Conservation (phyloP, 2,113 vertebrate species). For the Ochotona princeps region DNA sequence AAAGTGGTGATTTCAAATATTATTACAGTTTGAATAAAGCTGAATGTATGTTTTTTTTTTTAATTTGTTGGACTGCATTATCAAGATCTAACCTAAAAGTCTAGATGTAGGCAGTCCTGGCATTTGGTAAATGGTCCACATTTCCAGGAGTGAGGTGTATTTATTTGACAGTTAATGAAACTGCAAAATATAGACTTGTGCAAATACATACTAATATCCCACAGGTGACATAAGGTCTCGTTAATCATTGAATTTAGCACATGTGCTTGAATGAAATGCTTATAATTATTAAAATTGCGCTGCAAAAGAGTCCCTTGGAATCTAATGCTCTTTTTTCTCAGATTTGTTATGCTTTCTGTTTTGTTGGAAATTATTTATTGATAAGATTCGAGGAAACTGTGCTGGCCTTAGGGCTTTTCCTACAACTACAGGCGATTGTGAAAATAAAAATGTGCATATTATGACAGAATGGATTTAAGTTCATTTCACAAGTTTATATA, state of each 20-base stretch:
- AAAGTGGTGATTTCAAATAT: constrained; percentile 58
- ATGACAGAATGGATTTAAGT: constrained; percentile 21
- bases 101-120: constrained; percentile 49
- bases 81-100: constrained; percentile 72
- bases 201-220: constrained; percentile 52
- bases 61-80: constrained; percentile 37
- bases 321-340: constrained; percentile 36
- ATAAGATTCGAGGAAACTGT: constrained; percentile 32
- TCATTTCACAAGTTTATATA: constrained; percentile 22
- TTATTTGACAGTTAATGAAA: constrained; percentile 64
- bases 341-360: constrained; percentile 52
- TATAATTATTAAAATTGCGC: constrained; percentile 63
- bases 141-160: constrained; percentile 46
- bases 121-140: constrained; percentile 26
- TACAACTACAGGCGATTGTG: constrained; percentile 6
- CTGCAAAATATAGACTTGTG: constrained; percentile 54
- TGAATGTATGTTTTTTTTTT: constrained; percentile 50
- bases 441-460: constrained; percentile 34
- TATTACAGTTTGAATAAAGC: neutral
- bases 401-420: constrained; percentile 22
- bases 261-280: constrained; percentile 39
- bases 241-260: constrained; percentile 56
- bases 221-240: constrained; percentile 38
- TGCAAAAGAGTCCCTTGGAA: constrained; percentile 45
- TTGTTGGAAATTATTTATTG: constrained; percentile 64